Conservation (phyloP, 2,888 invertebrate species). For the Limnephilus marmoratus region DNA sequence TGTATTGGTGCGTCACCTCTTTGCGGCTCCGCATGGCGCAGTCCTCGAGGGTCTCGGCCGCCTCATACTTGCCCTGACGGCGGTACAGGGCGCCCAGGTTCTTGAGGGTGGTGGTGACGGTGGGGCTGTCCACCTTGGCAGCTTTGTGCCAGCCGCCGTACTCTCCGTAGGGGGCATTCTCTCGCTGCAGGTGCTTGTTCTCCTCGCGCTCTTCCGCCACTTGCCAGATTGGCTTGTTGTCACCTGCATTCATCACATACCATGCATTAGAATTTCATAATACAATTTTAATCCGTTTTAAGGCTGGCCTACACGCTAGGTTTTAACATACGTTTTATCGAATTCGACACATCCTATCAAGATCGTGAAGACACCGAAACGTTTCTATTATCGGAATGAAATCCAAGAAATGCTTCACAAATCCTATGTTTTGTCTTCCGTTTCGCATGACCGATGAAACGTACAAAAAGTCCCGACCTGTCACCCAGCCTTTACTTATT, state of each 20-base stretch:
- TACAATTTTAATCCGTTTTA: no score
- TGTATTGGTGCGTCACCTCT: conserved; percentile 80
- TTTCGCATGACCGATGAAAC: no score
- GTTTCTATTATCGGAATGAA: no score
- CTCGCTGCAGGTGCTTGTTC: conserved; percentile 92
- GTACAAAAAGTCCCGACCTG: no score
- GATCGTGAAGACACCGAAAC: no score
- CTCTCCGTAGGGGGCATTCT: conserved; percentile 93
- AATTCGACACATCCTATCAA: no score
- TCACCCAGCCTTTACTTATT: no score
- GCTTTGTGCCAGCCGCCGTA: conserved; percentile 99
- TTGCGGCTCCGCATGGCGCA: conserved; percentile 97
- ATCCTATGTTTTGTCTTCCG: no score
- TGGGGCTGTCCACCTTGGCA: conserved; percentile 97
- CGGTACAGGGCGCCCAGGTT: conserved; percentile 98
- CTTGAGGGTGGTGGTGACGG: conserved; percentile 98
- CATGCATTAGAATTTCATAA: background rate
- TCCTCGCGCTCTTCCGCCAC: conserved; percentile 99
- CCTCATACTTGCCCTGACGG: conserved; percentile 99
- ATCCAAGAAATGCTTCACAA: no score
- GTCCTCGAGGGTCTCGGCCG: conserved; percentile 98
- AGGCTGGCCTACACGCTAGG: no score
- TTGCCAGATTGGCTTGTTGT: conserved; percentile 98
- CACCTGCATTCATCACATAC: conserved; percentile 76
- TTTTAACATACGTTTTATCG: no score